A percentile compares a stretch with the other conserved stretches of the same genome.
Evolutionary conservation across 2,113 vertebrate species (phyloP).

Genomic region (Apodemus speciosus): DNA sequence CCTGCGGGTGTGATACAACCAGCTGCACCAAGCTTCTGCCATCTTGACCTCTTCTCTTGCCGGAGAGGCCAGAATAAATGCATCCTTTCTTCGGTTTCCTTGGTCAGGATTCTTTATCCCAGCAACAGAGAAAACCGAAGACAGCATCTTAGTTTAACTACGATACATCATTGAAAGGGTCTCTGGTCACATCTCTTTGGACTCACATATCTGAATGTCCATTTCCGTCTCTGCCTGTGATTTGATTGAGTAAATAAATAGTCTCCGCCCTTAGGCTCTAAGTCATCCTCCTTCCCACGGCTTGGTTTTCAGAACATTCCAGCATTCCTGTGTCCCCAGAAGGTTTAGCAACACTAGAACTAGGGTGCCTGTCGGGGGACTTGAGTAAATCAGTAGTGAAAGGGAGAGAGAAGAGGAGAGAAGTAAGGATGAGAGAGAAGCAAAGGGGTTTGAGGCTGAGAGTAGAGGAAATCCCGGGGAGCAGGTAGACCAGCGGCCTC

Average conservation of each 20-base stretch:
- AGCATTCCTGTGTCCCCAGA: not conserved
- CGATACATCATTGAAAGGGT: not conserved
- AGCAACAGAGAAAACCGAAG: not conserved
- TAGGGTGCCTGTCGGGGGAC: not conserved
- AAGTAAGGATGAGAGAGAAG: not conserved
- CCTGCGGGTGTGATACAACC: not conserved
- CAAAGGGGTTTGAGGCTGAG: not conserved
- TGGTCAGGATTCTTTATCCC: not conserved
- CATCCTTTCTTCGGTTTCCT: not conserved
- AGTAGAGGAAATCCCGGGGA: not conserved
- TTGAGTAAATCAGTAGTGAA: not conserved
- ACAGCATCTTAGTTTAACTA: not conserved
- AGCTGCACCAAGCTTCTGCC: not conserved
- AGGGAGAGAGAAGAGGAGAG: not conserved
- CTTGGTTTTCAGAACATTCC: not conserved
- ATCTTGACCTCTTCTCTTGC: not conserved
- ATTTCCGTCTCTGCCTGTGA: not conserved
- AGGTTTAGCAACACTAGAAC: not conserved
- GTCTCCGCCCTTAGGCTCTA: not conserved
- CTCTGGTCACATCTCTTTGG: not conserved
- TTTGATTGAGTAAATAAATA: not conserved
- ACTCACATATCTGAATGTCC: not conserved
- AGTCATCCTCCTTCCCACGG: not conserved
- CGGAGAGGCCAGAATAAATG: not conserved
- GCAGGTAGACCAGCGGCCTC: not conserved